Evolutionary conservation across 2,113 vertebrate genomes (phyloP).

Genomic region (Alectura lathami): DNA sequence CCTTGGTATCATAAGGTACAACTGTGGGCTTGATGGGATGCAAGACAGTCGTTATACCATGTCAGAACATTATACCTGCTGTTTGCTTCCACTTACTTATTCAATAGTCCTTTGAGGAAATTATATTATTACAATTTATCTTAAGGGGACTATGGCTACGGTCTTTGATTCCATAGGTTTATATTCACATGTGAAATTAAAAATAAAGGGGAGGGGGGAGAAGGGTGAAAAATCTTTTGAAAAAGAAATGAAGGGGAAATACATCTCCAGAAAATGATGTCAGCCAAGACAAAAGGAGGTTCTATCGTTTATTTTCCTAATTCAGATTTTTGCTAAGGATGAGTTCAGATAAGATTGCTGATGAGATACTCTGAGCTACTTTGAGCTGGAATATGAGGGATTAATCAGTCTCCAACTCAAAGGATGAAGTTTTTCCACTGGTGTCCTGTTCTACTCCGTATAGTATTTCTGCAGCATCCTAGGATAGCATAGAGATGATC

Average conservation of each 20-base stretch:
- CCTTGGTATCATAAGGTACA: not conserved
- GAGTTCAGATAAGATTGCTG: not conserved
- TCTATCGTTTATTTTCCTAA: not conserved
- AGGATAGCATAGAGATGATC: not conserved
- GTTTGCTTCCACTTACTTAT: not conserved
- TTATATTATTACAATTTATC: not conserved
- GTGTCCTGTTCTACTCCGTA: not conserved
- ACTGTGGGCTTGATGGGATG: not conserved
- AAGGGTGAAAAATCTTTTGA: not conserved
- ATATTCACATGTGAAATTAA: not conserved
- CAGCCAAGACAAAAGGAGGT: not conserved
- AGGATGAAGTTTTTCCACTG: not conserved
- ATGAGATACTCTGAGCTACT: not conserved
- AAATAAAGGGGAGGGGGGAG: not conserved
- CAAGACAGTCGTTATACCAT: not conserved
- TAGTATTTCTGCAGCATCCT: not conserved
- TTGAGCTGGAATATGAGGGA: not conserved
- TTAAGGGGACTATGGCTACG: not conserved
- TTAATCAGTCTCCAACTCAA: not conserved
- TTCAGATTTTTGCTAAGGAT: not conserved
- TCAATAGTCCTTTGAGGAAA: not conserved
- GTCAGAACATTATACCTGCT: not conserved
- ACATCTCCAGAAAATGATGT: not conserved
- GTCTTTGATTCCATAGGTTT: not conserved
- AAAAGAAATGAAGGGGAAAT: not conserved